These are phyloP conservation scores for Lagenorhynchus albirostris DNA, from an alignment of 2,113 vertebrate genomes.

Conservation along the genomic window DNA sequence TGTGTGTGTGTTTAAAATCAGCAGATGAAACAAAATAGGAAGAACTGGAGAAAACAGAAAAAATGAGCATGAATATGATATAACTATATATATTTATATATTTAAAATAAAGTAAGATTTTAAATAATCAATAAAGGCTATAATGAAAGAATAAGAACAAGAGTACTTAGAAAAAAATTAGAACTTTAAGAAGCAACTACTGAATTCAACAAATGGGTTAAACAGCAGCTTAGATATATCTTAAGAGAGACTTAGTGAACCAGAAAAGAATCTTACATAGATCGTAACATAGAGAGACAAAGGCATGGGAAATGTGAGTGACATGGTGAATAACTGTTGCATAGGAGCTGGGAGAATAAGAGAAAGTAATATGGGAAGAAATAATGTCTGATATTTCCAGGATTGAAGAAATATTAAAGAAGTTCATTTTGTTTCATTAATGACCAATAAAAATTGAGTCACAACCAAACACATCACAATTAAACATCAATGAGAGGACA, in stretches of 20 bases:
- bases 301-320: neutral
- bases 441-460: neutral
- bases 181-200: neutral
- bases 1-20: neutral
- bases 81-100: neutral
- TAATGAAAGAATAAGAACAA: neutral
- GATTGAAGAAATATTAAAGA: neutral
- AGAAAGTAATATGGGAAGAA: neutral
- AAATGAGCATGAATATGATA: neutral
- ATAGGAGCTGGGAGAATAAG: neutral
- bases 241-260: neutral
- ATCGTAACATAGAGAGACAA: neutral
- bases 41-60: neutral
- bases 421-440: neutral
- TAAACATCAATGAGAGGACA: neutral
- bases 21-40: neutral
- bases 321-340: neutral
- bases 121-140: neutral
- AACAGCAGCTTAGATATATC: neutral
- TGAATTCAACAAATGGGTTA: neutral
- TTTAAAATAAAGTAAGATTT: slow-evolving; percentile 5
- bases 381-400: neutral
- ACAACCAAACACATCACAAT: neutral
- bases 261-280: neutral
- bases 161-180: neutral